Conservation (phyloP, 2,797 vertebrate species). For the Atherinosoma microstoma region DNA sequence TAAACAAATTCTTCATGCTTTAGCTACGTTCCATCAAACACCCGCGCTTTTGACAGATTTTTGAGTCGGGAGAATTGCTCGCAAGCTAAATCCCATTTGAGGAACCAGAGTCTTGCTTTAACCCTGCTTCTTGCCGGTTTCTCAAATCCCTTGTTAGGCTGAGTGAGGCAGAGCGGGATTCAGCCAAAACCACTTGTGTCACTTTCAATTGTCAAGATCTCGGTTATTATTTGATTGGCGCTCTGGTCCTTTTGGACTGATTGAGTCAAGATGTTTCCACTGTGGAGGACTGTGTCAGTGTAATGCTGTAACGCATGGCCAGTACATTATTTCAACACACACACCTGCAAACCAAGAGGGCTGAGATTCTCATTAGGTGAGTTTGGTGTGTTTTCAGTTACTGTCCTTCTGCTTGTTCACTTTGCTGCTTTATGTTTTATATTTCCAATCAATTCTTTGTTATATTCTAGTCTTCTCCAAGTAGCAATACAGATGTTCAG, state of each 20-base stretch:
- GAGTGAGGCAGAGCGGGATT: conserved; percentile 39
- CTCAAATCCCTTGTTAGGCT: conserved; percentile 57
- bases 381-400: conserved; percentile 5
- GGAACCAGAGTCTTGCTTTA: conserved; percentile 39
- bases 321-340: conserved; percentile 44
- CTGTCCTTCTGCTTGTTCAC: conserved; percentile 7
- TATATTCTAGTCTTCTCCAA: conserved; percentile 20
- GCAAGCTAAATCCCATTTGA: conserved; percentile 42
- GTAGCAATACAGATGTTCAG: conserved; percentile 58
- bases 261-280: conserved; percentile 73
- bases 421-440: conserved; percentile 20
- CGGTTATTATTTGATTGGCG: conserved; percentile 53
- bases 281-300: conserved; percentile 33
- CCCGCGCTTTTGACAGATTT: conserved; percentile 35
- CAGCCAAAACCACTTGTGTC: conserved; percentile 70
- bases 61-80: conserved; percentile 46
- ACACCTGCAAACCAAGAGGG: conserved; percentile 55
- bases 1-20: conserved; percentile 26
- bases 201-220: conserved; percentile 60
- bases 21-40: conserved; percentile 30
- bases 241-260: conserved; percentile 42
- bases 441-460: conserved; percentile 21
- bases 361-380: conserved; percentile 48
- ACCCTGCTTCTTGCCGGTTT: conserved; percentile 35
- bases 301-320: conserved; percentile 44